Percentiles rank a stretch among this genome's conserved stretches.
Conservation (phyloP, 2,797 vertebrate genomes). For the Sebastes cheni region DNA sequence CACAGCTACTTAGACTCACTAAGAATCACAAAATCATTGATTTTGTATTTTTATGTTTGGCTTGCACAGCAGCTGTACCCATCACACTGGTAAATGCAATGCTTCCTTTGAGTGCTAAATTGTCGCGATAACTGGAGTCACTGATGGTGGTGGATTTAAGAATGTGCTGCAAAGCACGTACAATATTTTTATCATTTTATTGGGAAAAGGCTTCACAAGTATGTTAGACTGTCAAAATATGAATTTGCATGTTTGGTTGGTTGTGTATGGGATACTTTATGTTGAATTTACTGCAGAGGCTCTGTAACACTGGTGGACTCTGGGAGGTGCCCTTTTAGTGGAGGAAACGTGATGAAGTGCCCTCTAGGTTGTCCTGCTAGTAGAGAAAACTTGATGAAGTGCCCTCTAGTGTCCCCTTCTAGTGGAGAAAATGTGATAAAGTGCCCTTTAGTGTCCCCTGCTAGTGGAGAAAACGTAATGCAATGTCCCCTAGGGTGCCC, state of each 20-base stretch:
- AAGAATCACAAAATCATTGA: background rate
- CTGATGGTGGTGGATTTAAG: background rate
- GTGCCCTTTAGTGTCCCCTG: fast-evolving
- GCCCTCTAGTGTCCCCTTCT: background rate
- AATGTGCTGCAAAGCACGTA: background rate
- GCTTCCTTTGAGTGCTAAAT: background rate
- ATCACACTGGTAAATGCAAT: background rate
- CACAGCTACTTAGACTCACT: background rate
- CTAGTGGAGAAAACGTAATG: fast-evolving
- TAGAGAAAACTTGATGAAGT: background rate
- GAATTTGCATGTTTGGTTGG: background rate
- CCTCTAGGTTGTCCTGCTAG: background rate
- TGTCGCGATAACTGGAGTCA: background rate
- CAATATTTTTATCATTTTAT: background rate
- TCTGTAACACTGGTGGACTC: background rate
- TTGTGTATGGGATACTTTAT: background rate
- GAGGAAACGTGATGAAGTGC: background rate
- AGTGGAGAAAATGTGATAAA: background rate
- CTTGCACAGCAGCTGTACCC: background rate
- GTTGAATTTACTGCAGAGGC: background rate
- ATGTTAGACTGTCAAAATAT: background rate
- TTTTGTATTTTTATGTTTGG: background rate
- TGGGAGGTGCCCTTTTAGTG: background rate
- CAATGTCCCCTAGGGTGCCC: no score
- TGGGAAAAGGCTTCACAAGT: background rate